Evolutionary conservation across 2,113 vertebrate species (phyloP).

Genomic region (Chaenocephalus aceratus): DNA sequence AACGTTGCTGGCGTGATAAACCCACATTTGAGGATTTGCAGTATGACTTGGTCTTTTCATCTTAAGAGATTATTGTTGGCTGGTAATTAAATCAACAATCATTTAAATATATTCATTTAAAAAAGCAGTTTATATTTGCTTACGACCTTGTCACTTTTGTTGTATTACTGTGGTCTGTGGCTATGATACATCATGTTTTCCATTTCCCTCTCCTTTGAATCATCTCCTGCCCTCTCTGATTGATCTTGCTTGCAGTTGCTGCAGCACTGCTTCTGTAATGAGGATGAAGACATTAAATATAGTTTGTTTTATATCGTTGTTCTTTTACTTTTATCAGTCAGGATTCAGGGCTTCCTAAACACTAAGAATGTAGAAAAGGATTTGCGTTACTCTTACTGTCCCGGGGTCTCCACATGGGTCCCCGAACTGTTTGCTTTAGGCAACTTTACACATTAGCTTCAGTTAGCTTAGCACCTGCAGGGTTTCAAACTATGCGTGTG

Average conservation of each 20-base stretch:
- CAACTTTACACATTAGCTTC: conserved; percentile 18
- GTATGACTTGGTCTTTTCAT: not conserved
- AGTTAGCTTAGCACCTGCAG: conserved; percentile 18
- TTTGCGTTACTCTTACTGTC: not conserved
- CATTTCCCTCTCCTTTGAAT: not conserved
- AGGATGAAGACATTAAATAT: conserved; percentile 12
- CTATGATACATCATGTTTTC: not conserved
- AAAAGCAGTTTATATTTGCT: not conserved
- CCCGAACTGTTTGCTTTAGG: conserved; percentile 39
- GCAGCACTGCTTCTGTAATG: not conserved
- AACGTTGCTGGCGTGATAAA: not conserved
- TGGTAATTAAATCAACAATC: not conserved
- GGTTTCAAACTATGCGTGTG: conserved; percentile 6
- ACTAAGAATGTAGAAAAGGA: not conserved
- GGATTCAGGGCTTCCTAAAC: not conserved
- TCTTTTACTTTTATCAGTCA: not conserved
- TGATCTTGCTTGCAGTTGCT: not conserved
- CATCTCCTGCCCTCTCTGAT: not conserved
- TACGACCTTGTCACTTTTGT: not conserved
- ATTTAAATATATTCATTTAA: not conserved
- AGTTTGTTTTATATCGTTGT: not conserved
- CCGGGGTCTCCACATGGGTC: not conserved
- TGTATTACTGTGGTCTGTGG: not conserved
- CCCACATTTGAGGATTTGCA: not conserved
- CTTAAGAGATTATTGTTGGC: not conserved